A percentile compares a stretch with the other conserved stretches of the same genome.
These are phyloP conservation scores for Dryocosmus kuriphilus DNA, from an alignment of 2,888 invertebrate species.

Conservation along the genomic window DNA sequence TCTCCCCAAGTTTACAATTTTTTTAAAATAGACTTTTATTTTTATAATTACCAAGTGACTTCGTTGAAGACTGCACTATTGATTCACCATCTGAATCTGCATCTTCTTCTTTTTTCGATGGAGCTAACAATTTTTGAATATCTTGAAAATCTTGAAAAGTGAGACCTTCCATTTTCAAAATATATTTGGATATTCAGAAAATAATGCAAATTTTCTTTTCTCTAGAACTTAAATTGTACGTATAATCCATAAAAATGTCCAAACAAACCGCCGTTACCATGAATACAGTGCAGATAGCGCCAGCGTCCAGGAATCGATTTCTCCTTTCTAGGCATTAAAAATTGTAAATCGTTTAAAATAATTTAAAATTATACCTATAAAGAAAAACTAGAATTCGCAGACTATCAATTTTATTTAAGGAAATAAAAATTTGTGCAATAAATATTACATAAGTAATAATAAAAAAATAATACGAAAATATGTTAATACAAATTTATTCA, in stretches of 20 bases:
- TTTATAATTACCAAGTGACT: slow-evolving; percentile 66
- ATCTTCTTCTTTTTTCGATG: slow-evolving; percentile 69
- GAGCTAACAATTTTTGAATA: slow-evolving; percentile 66
- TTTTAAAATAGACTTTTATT: background rate
- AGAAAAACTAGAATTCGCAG: no score
- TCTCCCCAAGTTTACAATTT: background rate
- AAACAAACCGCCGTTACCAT: background rate
- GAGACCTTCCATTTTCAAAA: slow-evolving; percentile 68
- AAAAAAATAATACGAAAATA: no score
- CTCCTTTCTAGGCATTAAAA: background rate
- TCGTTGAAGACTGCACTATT: slow-evolving; percentile 68
- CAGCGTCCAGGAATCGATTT: background rate
- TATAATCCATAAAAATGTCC: background rate
- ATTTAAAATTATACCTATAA: no score
- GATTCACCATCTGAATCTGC: slow-evolving; percentile 69
- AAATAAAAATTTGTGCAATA: no score
- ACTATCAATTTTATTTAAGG: background rate
- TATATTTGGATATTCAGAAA: background rate
- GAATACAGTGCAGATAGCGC: background rate
- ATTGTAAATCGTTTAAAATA: no score
- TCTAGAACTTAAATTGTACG: background rate
- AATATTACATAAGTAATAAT: no score
- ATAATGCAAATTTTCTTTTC: background rate
- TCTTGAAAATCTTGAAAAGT: slow-evolving; percentile 68
- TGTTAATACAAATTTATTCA: no score